Percentiles rank a stretch among this genome's conserved stretches.
phyloP scores from a whole-genome alignment of 2,888 invertebrate species.

The Cryptus armator region DNA sequence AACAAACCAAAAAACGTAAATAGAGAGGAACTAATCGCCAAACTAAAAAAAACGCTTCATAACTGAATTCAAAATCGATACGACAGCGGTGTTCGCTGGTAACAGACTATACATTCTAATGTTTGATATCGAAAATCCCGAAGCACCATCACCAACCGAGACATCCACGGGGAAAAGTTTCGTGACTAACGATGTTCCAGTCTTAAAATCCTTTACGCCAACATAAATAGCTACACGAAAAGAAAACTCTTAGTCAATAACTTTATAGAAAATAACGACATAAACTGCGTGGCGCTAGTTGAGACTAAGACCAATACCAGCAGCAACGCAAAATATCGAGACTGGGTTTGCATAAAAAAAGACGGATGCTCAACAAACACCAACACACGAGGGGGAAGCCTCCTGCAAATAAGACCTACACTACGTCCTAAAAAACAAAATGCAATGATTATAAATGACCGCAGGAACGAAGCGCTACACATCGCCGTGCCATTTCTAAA shows the following conservation, averaged over 20 bases:
- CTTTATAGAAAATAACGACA: background rate
- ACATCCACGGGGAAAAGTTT: background rate
- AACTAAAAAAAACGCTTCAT: background rate
- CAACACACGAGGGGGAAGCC: background rate
- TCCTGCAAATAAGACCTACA: background rate
- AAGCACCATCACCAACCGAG: slow-evolving; percentile 11
- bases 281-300: background rate
- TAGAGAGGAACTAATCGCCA: background rate
- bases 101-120: background rate
- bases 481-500: slow-evolving; percentile 4
- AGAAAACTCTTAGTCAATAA: background rate
- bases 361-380: background rate
- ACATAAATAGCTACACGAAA: slow-evolving; percentile 1
- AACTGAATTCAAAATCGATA: background rate
- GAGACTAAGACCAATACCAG: background rate
- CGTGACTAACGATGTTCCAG: slow-evolving; percentile 16
- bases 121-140: background rate
- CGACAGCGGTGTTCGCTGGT: background rate
- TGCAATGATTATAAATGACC: slow-evolving; percentile 9
- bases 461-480: slow-evolving; percentile 9
- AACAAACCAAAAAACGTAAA: slow-evolving; percentile 10
- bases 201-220: background rate
- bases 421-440: slow-evolving; percentile 26
- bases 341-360: slow-evolving; percentile 10
- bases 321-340: slow-evolving; percentile 12